Evolutionary conservation across 2,888 invertebrate genomes (phyloP).

Genomic region (Synergus gifuensis): DNA sequence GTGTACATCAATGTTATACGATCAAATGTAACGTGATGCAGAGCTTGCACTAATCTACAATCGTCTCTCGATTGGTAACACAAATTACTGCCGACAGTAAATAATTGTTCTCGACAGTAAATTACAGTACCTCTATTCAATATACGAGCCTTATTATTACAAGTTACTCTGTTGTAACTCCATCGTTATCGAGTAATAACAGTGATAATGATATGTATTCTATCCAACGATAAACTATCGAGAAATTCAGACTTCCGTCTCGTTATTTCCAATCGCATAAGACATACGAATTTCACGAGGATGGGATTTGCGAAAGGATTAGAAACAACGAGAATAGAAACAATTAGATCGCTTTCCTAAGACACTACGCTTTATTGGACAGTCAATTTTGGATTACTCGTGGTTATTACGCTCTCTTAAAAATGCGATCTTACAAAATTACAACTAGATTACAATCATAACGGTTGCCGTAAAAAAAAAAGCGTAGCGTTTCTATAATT

Average conservation of each 20-base stretch:
- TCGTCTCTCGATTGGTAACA: conserved; percentile 21
- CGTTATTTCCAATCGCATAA: conserved; percentile 36
- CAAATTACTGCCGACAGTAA: conserved; percentile 41
- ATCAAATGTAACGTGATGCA: conserved; percentile 62
- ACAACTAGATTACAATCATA: conserved; percentile 25
- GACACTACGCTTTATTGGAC: conserved; percentile 36
- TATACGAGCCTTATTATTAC: conserved; percentile 30
- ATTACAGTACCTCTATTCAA: conserved; percentile 28
- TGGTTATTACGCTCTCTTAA: conserved; percentile 27
- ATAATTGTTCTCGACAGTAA: conserved; percentile 11
- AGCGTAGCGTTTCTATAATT: background rate
- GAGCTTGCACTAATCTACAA: conserved; percentile 59
- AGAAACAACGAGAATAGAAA: conserved; percentile 41
- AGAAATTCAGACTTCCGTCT: conserved; percentile 31
- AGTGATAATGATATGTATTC: conserved; percentile 59
- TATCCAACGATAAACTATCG: conserved; percentile 61
- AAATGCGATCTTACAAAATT: conserved; percentile 37
- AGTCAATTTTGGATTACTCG: conserved; percentile 29
- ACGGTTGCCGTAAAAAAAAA: background rate
- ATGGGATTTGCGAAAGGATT: background rate
- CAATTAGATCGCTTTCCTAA: conserved; percentile 36
- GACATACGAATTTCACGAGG: background rate
- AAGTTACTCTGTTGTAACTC: conserved; percentile 21
- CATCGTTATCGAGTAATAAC: conserved; percentile 37
- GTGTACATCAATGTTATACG: conserved; percentile 62